phyloP scores from a whole-genome alignment of 2,797 vertebrate species.

The Manis javanica region DNA sequence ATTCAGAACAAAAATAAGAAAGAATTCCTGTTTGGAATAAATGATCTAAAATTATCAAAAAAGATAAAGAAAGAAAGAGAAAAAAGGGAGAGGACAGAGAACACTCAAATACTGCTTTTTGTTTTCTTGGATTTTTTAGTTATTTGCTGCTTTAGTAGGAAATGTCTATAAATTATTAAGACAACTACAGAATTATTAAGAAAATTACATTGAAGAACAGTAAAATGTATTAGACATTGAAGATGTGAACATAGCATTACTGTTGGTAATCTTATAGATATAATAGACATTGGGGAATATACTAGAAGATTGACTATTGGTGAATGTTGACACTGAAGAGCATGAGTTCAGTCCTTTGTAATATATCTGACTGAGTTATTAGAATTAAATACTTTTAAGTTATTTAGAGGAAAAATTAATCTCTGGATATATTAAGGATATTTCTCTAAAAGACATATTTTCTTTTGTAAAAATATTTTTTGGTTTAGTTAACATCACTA shows the following conservation, averaged over 20 bases:
- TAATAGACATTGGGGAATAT: background rate
- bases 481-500: background rate
- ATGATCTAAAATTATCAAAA: background rate
- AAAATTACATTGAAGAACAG: background rate
- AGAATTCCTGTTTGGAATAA: background rate
- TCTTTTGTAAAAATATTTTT: background rate
- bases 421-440: background rate
- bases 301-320: background rate
- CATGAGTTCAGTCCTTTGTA: background rate
- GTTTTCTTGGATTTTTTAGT: background rate
- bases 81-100: background rate
- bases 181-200: background rate
- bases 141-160: background rate
- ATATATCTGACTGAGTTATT: background rate
- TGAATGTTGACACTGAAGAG: background rate
- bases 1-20: background rate
- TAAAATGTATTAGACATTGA: background rate
- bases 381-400: background rate
- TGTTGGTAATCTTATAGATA: background rate
- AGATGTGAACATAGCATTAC: background rate
- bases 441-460: background rate
- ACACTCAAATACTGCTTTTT: background rate
- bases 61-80: background rate
- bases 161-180: background rate
- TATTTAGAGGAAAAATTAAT: slow-evolving; percentile 2